Conservation (phyloP, 2,797 vertebrate species). For the Cryptoblepharus egeriae region DNA sequence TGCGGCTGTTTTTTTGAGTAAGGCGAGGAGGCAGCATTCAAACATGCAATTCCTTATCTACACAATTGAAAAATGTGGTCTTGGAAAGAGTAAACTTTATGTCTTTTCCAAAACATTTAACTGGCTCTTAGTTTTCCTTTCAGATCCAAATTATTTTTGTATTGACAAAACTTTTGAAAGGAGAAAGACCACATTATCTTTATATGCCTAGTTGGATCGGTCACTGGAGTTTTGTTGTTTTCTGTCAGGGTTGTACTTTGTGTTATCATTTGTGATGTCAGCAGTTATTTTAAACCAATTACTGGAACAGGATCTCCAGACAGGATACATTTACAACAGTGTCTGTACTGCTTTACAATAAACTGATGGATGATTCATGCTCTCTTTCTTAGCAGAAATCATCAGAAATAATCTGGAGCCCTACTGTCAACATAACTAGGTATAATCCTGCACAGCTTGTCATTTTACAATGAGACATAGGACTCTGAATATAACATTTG, state of each 20-base stretch:
- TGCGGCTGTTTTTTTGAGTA: background rate
- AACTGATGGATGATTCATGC: slow-evolving; percentile 69
- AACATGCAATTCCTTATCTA: background rate
- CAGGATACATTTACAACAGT: slow-evolving; percentile 72
- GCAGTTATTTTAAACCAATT: slow-evolving; percentile 71
- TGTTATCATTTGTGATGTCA: slow-evolving; percentile 59
- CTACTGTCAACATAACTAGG: background rate
- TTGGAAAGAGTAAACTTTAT: background rate
- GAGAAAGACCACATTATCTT: background rate
- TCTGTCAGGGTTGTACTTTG: background rate
- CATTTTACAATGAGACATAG: background rate
- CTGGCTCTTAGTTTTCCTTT: background rate
- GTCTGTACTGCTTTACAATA: slow-evolving; percentile 61
- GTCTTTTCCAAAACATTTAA: background rate
- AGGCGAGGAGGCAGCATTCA: background rate
- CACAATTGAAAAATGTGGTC: background rate
- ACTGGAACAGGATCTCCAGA: slow-evolving; percentile 72
- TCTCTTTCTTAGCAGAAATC: slow-evolving; percentile 54
- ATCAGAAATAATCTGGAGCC: slow-evolving; percentile 24
- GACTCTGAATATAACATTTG: background rate
- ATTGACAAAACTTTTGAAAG: background rate
- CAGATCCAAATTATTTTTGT: background rate
- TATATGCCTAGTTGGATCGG: background rate
- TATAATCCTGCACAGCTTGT: background rate
- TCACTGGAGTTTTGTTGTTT: background rate